A percentile compares a stretch with the other conserved stretches of the same genome.
Conservation (phyloP, 2,797 vertebrate genomes). For the Poecilia picta region DNA sequence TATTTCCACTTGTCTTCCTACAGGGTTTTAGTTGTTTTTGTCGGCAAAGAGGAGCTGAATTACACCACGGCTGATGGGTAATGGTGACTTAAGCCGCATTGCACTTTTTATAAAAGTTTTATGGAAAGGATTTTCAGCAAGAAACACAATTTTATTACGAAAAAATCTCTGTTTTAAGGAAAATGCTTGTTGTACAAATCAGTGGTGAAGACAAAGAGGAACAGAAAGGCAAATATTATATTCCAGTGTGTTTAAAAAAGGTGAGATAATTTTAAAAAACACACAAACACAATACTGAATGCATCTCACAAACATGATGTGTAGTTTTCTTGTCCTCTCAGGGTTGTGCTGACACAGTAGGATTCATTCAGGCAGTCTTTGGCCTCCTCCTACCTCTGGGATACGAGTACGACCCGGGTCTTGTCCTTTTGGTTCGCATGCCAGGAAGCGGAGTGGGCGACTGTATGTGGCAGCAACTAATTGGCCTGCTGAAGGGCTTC, state of each 20-base stretch:
- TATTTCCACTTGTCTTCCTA: slow-evolving; percentile 5
- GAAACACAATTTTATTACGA: not conserved
- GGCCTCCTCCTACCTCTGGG: slow-evolving; percentile 77
- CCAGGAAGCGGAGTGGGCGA: slow-evolving; percentile 38
- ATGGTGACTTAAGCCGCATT: slow-evolving; percentile 12
- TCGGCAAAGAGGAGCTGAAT: slow-evolving; percentile 65
- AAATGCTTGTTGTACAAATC: slow-evolving; percentile 75
- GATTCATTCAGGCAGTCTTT: slow-evolving; percentile 69
- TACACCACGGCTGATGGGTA: slow-evolving; percentile 61
- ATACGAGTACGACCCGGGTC: slow-evolving; percentile 75
- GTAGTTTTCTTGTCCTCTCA: slow-evolving; percentile 32
- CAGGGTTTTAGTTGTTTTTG: slow-evolving; percentile 78
- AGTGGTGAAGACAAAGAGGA: slow-evolving; percentile 44
- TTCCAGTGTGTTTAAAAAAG: slow-evolving; percentile 75
- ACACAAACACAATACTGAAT: not conserved
- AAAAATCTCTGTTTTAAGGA: slow-evolving; percentile 57
- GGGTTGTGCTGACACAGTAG: slow-evolving; percentile 60
- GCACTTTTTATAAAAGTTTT: not conserved
- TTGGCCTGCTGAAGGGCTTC: slow-evolving; percentile 74
- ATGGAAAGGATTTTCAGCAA: not conserved
- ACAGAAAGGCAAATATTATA: slow-evolving; percentile 46
- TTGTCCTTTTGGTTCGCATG: slow-evolving; percentile 71
- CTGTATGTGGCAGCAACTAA: slow-evolving; percentile 75
- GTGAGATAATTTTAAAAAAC: slow-evolving; percentile 46
- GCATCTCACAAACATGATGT: not conserved